Base-by-base conservation (phyloP, 92 coral and sea anemone genomes). In the Porites divaricata region DNA sequence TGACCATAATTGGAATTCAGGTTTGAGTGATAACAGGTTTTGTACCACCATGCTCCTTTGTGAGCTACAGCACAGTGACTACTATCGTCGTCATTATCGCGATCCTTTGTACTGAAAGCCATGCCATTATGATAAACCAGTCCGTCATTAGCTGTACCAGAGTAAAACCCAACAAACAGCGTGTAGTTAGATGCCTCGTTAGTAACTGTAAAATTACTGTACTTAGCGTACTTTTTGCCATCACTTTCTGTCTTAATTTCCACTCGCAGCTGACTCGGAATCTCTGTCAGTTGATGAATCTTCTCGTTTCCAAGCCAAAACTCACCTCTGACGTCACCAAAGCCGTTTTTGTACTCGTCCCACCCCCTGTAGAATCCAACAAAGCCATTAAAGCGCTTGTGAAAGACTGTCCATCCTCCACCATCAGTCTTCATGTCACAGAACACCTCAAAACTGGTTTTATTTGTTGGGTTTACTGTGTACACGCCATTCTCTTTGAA, bases 11-110 rank as follows among this genome's bases (percentile, higher is more conserved):
- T 81, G 78, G 91, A 83, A 48, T 93, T 93, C 58, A 93, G 85
- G 72, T 75, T 90, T 2, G 94, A 93, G 0, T 80, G 50, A 49
- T 51, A 65, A 74, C 97, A 93, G 52, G 57, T 63, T 2, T 81
- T 83, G 75, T 81, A 93, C 97, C 97, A 90, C 97, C 97, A 93
- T 12, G 90, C 92, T 6, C 97, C 94, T 1, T 80, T 83, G n/a
- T 41, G 64, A 62, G 15, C 58, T 8, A 49, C 66, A 2, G 97
- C 84, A 63, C 97, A 93, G 58, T 79, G 66, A 19, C 15, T 25
- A 1, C 26, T 22, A 53, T 45, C 64, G 8, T 74, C 65, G 80
- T 90, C 92, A 68, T 93, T 90, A 59, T 91, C 97, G 4, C 73
- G 77, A 52, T 93, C 97, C 64, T 88, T 76, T 12, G 97, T 93